These are phyloP conservation scores for Ladona fulva DNA, from an alignment of 1,140 invertebrate genomes.

Conservation along the genomic window DNA sequence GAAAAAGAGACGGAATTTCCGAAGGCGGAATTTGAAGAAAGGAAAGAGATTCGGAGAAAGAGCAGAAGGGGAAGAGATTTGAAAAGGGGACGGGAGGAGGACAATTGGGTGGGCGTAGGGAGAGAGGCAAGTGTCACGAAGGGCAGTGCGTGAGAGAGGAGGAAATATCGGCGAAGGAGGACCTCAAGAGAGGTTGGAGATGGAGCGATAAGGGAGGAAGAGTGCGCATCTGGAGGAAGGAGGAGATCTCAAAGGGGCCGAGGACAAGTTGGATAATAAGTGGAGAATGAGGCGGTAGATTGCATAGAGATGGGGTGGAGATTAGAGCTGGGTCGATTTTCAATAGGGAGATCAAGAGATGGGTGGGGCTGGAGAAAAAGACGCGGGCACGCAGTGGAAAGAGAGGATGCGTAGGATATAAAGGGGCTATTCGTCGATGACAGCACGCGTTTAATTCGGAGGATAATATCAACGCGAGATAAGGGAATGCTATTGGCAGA, in stretches of 20 bases:
- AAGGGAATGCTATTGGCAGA: too few species aligned
- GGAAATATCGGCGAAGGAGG: not conserved
- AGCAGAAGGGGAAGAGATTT: not conserved
- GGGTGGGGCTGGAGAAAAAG: not conserved
- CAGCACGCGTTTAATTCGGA: too few species aligned
- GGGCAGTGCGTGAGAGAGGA: not conserved
- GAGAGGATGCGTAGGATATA: not conserved
- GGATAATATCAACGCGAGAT: too few species aligned
- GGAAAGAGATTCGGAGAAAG: not conserved
- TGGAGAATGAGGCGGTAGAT: not conserved
- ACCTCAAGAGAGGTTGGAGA: too few species aligned
- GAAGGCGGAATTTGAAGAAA: too few species aligned
- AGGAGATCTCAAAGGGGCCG: not conserved
- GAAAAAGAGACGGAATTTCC: too few species aligned
- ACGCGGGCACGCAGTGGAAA: not conserved
- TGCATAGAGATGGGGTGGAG: not conserved
- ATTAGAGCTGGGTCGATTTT: not conserved
- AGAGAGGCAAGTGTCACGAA: too few species aligned
- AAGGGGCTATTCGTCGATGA: not conserved
- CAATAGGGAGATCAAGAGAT: not conserved
- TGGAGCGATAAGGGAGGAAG: not conserved
- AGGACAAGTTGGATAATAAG: constrained; percentile 9
- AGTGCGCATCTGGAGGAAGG: not conserved
- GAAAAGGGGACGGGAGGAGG: not conserved
- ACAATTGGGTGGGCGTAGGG: not conserved